A percentile compares a stretch with the other conserved stretches of the same genome.
These are phyloP conservation scores for Ricordea florida DNA, from an alignment of 92 coral and sea anemone species.

Conservation along the genomic window DNA sequence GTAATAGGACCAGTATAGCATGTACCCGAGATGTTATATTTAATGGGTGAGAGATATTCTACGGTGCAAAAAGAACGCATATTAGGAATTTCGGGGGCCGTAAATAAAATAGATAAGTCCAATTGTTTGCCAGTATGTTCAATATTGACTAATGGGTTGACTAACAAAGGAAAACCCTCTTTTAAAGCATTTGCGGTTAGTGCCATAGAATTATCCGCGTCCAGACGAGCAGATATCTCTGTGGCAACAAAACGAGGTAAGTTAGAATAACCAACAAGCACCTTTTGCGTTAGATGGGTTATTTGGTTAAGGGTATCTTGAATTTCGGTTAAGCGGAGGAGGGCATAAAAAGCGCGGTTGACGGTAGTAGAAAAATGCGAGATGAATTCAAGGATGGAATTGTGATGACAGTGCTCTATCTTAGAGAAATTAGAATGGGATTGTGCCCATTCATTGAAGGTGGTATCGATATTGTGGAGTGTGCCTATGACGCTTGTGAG, in stretches of 20 bases:
- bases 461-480: not conserved
- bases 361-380: not conserved
- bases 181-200: not conserved
- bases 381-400: not conserved
- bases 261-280: not conserved
- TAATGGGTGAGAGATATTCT: constrained; percentile 15
- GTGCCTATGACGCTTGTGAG: not conserved
- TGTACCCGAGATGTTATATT: not conserved
- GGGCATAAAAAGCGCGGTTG: not conserved
- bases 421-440: not conserved
- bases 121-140: constrained; percentile 1
- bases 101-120: not conserved
- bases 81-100: not conserved
- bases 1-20: constrained; percentile 32
- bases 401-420: not conserved
- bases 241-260: not conserved
- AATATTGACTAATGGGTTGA: constrained; percentile 2
- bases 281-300: not conserved
- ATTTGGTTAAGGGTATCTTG: not conserved
- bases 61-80: not conserved
- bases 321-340: not conserved
- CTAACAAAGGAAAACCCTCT: not conserved
- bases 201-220: not conserved
- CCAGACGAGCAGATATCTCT: not conserved
- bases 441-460: not conserved